A percentile compares a stretch with the other conserved stretches of the same genome.
Conservation (phyloP, 2,797 vertebrate species). For the Sitta carolinensis region DNA sequence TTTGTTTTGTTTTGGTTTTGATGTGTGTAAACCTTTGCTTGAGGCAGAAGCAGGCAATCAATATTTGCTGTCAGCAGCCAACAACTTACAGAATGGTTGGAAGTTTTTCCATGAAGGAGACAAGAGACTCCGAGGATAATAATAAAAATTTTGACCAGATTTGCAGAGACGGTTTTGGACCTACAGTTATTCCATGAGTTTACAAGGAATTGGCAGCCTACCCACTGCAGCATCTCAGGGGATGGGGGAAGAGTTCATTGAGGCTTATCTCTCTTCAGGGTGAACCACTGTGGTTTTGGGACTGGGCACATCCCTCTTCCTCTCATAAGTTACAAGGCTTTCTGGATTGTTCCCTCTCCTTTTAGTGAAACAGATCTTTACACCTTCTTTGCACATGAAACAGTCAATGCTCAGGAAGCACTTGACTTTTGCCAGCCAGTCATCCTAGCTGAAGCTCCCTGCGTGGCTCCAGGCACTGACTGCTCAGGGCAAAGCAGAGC, state of each 20-base stretch:
- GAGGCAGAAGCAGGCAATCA: constrained; percentile 13
- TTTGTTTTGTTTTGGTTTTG: constrained; percentile 25
- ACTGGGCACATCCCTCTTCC: neutral
- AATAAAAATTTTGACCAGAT: neutral
- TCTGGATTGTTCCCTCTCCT: neutral
- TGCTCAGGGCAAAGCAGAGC: neutral
- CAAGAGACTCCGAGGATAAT: neutral
- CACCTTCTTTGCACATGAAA: neutral
- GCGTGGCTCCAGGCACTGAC: neutral
- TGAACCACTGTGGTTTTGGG: neutral
- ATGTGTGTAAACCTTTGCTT: constrained; percentile 7
- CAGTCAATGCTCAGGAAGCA: neutral
- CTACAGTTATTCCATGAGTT: neutral
- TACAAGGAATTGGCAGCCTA: neutral
- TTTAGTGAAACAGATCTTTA: neutral
- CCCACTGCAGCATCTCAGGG: neutral
- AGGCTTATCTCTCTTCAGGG: neutral
- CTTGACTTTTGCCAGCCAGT: neutral
- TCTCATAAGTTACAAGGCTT: neutral
- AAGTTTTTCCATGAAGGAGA: neutral
- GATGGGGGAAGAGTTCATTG: neutral
- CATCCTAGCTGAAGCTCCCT: neutral
- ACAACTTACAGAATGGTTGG: neutral
- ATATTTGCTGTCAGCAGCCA: constrained; percentile 18
- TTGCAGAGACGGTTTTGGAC: neutral